These are phyloP conservation scores for Drosophila asahinai DNA, from an alignment of 1,140 invertebrate species.

Conservation along the genomic window DNA sequence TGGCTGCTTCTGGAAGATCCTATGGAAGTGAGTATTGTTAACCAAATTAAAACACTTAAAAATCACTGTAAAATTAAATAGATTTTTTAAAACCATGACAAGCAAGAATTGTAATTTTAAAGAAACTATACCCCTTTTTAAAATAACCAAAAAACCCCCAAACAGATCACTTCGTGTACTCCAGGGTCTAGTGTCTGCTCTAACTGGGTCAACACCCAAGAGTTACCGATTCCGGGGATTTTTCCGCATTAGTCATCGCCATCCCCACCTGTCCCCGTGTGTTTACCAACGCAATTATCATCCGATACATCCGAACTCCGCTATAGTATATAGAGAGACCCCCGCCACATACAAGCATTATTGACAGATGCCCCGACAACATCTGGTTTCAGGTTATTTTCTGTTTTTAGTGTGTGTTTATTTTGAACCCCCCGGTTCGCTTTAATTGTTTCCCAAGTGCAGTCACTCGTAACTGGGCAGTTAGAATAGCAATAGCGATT, in stretches of 20 bases:
- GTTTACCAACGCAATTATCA: conserved; percentile 73
- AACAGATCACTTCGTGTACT: background rate
- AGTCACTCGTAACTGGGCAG: conserved; percentile 69
- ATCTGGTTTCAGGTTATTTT: conserved; percentile 41
- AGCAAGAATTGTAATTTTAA: background rate
- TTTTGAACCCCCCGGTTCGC: conserved; percentile 39
- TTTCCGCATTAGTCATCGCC: conserved; percentile 68
- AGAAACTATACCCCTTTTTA: background rate
- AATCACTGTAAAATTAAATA: background rate
- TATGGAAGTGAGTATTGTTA: conserved; percentile 90
- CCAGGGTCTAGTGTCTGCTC: background rate
- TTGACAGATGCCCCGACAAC: conserved; percentile 10
- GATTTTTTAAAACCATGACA: background rate
- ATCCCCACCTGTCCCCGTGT: conserved; percentile 35
- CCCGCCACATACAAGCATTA: conserved; percentile 12
- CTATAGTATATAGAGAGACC: conserved; percentile 14
- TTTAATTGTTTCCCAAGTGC: conserved; percentile 70
- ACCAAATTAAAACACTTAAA: background rate
- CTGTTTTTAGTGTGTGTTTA: conserved; percentile 40
- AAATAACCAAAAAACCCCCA: background rate
- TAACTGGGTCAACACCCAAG: conserved; percentile 46
- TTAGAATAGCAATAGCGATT: conserved; percentile 28
- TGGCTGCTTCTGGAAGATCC: conserved; percentile 95
- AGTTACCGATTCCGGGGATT: conserved; percentile 33
- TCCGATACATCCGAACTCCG: conserved; percentile 32